Evolutionary conservation across 2,113 vertebrate species (phyloP), one percentile per base, ranked within the genome.

Genomic region (Melanostigma gelatinosum): DNA sequence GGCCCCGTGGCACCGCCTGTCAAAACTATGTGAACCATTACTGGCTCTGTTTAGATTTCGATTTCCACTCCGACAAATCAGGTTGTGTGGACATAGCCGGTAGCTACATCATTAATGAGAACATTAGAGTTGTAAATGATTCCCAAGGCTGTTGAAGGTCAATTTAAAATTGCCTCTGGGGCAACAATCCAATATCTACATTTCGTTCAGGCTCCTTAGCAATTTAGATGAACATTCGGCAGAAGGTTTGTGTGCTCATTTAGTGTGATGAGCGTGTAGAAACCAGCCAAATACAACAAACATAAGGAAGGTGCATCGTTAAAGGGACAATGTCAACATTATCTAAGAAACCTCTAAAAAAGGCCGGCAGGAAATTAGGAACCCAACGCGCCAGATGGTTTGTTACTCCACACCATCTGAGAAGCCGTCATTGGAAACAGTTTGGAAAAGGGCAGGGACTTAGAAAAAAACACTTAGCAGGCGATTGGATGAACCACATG

Each of bases 121-220:
- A 38, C n/a, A 65, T 42, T 58, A 64, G 3, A 52, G 29, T 58
- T 73, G 71, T 67, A 63, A 77, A 77, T 77, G 32, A 6, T 63
- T 55, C 61, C 75, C 22, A 20, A 10, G n/a, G 15, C 18, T 65
- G 38, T 58, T 58, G 18, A 77, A 76, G 60, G 66, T 82, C 38
- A 36, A 34, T 44, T 72, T 71, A 16, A 71, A 83, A 63, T 63
- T 42, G 27, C 55, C 20, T 64, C 4, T 16, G 20, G n/a, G 24
- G 58, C 29, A 36, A 62, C 32, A 50, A 29, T 13, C 38, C 24
- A 22, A 44, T 63, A 38, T 24, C 58, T 63, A 5, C 27, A 36
- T 38, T 36, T 7, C 4, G 8, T 40, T 69, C 57, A 44, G 34
- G 11, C 64, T 32, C 50, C 20, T 8, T 69, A 36, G 27, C 16